Evolutionary conservation across 2,113 vertebrate species (phyloP).

Genomic region (Tachycineta bicolor): DNA sequence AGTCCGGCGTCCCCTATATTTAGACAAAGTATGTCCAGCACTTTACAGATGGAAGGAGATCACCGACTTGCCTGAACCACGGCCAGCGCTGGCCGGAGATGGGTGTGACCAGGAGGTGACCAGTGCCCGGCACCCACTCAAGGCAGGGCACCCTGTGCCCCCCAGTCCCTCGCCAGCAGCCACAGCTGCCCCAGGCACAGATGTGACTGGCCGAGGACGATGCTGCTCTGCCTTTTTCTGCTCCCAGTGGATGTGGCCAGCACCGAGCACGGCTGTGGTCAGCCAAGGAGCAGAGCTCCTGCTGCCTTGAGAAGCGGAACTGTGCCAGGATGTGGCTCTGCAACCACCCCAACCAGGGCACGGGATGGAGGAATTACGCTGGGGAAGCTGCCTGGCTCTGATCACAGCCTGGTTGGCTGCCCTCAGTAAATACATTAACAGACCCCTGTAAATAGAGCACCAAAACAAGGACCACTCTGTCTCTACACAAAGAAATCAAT

Average conservation of each 20-base stretch:
- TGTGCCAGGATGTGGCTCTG: background rate
- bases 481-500: conserved; percentile 65
- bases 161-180: background rate
- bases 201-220: background rate
- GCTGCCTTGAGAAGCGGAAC: background rate
- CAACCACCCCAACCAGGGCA: background rate
- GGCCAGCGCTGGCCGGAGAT: background rate
- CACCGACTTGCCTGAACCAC: background rate
- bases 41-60: conserved; percentile 46
- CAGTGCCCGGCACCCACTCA: fast-evolving
- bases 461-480: conserved; percentile 68
- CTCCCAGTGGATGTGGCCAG: background rate
- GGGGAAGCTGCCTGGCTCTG: background rate
- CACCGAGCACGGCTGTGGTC: fast-evolving
- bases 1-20: conserved; percentile 65
- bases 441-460: conserved; percentile 36
- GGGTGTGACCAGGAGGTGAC: background rate
- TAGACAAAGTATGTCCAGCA: conserved; percentile 64
- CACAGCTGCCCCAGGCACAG: background rate
- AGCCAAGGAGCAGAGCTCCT: background rate
- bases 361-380: background rate
- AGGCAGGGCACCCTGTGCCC: background rate
- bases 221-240: background rate
- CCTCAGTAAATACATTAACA: conserved; percentile 40
- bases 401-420: background rate